Base-by-base conservation (phyloP, 2,113 vertebrate species). In the Athene cunicularia region DNA sequence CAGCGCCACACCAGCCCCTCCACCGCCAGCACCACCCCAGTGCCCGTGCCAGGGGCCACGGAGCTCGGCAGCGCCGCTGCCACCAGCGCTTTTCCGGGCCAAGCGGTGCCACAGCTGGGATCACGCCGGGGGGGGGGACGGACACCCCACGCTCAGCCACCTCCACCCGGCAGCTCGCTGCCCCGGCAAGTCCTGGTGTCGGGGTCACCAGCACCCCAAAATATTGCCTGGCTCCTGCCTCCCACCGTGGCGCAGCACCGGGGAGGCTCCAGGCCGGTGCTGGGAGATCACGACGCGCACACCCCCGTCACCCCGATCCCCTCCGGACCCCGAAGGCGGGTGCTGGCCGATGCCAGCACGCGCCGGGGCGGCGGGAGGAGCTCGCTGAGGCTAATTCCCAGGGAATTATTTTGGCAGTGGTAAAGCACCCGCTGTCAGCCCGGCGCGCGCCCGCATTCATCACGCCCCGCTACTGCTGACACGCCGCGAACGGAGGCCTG, bases 211-310 rank as follows among this genome's bases (percentile, higher is more conserved):
- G 73, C 73, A 47, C 73, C 43, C 55, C 24, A 6, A 35, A 5
- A 56, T 8, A 56, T 43, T 12, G 18, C 41, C 41, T 35, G 72
- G 32, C 72, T 58, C 24, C 1, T 10, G 73, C 58, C 33, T 30
- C 58, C 45, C 11, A 4, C 19, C 16, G 6, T 2, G 2, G n/a
- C 19, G 0, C n/a, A 24, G 33, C 5, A 4, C 41, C 6, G 26
- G 26, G 12, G 26, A 9, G 43, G 58, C 58, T 37, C 74, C 58
- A 13, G 43, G 23, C 19, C 8, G 58, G 56, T 60, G 50, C 35
- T 2, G 6, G 49, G 27, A 53, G 47, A 55, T 13, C 5, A 7
- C 7, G 16, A 26, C 2, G 21, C 27, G 17, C 43, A 0, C 56
- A 2, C 33, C n/a, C 14, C 22, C 14, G 2, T 33, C 27, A 5